These are phyloP conservation scores for Callithrix jacchus DNA, from an alignment of 2,113 vertebrate genomes.

Conservation along the genomic window DNA sequence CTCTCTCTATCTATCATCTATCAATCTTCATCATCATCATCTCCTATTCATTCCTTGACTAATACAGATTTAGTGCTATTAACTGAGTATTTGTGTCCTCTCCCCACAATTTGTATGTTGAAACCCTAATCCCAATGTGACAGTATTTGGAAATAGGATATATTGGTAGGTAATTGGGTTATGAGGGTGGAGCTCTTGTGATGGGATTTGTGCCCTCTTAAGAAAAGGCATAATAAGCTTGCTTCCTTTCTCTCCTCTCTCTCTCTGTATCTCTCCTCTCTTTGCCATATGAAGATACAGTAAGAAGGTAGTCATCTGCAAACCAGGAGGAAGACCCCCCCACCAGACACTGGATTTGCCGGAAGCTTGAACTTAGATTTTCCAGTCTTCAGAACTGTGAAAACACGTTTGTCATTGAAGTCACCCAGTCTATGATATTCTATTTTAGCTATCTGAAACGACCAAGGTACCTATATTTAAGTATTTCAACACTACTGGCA, in stretches of 20 bases:
- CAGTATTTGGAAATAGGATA: neutral
- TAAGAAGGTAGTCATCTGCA: neutral
- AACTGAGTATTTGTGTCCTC: neutral
- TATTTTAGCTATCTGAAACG: neutral
- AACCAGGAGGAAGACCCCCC: neutral
- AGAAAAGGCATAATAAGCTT: neutral
- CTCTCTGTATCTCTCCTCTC: neutral
- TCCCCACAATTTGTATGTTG: neutral
- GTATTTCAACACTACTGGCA: neutral
- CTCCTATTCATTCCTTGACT: neutral
- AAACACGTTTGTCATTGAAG: neutral
- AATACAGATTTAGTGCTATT: neutral
- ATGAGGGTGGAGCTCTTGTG: neutral
- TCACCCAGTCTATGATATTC: neutral
- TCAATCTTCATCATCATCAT: too few relatives aligned
- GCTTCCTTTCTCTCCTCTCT: neutral
- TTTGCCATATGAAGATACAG: neutral
- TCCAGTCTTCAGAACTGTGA: neutral
- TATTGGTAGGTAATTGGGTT: neutral
- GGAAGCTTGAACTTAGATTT: neutral
- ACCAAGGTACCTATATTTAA: neutral
- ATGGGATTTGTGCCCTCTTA: neutral
- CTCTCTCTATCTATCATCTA: neutral
- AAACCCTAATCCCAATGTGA: neutral
- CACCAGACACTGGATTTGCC: neutral